Evolutionary conservation across 2,797 vertebrate genomes (phyloP).

Genomic region (Oryzias sinensis): DNA sequence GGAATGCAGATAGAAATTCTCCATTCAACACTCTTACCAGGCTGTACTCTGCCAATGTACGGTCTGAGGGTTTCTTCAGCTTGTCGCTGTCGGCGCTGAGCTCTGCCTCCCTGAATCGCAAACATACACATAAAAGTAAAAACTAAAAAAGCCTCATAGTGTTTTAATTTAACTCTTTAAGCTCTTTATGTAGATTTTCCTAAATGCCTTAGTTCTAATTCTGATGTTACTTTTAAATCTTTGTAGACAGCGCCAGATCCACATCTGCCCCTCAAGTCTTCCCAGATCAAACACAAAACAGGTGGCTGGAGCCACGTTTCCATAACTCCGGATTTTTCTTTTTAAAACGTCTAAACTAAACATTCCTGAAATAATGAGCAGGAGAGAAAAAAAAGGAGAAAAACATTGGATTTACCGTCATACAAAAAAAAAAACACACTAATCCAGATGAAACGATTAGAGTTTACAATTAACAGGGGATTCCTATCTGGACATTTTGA

Average conservation of each 20-base stretch:
- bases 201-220: slow-evolving; percentile 11
- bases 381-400: not conserved
- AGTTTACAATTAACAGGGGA: too few species aligned
- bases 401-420: not conserved
- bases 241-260: slow-evolving; percentile 60
- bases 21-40: slow-evolving; percentile 58
- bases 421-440: too few species aligned
- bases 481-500: too few species aligned
- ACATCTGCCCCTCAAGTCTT: slow-evolving; percentile 54
- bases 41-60: slow-evolving; percentile 74
- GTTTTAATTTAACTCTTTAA: not conserved
- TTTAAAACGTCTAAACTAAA: slow-evolving; percentile 12
- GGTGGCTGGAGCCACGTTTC: slow-evolving; percentile 35
- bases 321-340: not conserved
- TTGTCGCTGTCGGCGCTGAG: slow-evolving; percentile 72
- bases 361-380: not conserved
- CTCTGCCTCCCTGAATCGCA: slow-evolving; percentile 66
- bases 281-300: slow-evolving; percentile 53
- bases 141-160: slow-evolving; percentile 2
- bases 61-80: slow-evolving; percentile 72
- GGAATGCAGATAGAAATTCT: not conserved
- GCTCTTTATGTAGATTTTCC: not conserved
- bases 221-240: slow-evolving; percentile 33
- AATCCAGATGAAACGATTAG: too few species aligned
- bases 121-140: slow-evolving; percentile 24